These are phyloP conservation scores for Entomyzon cyanotis DNA, from an alignment of 2,113 vertebrate species.

Conservation along the genomic window DNA sequence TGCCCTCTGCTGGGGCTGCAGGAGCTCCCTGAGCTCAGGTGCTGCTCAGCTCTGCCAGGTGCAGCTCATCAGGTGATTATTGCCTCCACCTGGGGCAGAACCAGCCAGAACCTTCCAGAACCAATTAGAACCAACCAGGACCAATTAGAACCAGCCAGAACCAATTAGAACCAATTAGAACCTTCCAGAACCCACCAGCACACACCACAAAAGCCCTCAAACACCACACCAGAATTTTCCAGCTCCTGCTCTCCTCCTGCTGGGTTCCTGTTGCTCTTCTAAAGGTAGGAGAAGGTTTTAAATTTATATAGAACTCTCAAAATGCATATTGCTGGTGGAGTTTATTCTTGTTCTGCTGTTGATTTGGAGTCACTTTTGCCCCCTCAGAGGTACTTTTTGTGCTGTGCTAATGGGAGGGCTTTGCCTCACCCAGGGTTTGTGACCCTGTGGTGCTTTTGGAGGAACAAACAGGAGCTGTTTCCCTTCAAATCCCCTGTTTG, in stretches of 20 bases:
- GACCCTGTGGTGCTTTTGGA: fast-evolving
- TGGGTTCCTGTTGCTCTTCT: fast-evolving
- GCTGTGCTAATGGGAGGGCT: background rate
- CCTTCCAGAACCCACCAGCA: too few relatives aligned
- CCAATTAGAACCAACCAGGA: too few relatives aligned
- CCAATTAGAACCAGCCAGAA: too few relatives aligned
- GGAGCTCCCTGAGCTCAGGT: too few relatives aligned
- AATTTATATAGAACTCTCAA: fast-evolving
- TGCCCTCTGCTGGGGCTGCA: background rate
- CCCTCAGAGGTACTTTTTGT: fast-evolving
- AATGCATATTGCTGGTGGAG: fast-evolving
- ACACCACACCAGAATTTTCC: too few relatives aligned
- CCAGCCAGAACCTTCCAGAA: too few relatives aligned
- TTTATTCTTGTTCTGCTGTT: fast-evolving
- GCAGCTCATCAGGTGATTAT: too few relatives aligned
- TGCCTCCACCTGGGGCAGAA: too few relatives aligned
- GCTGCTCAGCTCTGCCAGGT: too few relatives aligned
- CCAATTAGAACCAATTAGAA: too few relatives aligned
- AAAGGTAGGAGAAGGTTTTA: background rate
- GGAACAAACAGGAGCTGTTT: fast-evolving
- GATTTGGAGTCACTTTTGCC: fast-evolving
- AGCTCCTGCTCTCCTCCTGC: background rate
- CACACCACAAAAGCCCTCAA: too few relatives aligned
- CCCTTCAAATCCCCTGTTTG: fast-evolving
- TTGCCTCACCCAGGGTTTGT: fast-evolving